A percentile compares a stretch with the other conserved stretches of the same genome.
Conservation (phyloP, 2,797 vertebrate genomes). For the Spea hammondii region DNA sequence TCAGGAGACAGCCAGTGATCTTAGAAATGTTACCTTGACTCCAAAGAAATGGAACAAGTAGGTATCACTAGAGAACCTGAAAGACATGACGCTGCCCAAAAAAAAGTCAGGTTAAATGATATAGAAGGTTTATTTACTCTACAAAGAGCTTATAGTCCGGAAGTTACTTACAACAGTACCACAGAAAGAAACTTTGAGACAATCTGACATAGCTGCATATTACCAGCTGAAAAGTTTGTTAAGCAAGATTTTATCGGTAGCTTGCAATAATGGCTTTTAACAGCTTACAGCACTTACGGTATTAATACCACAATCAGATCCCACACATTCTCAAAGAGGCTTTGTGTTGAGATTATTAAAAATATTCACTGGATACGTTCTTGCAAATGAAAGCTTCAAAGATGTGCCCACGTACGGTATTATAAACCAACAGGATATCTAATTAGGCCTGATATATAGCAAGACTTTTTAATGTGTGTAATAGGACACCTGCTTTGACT, state of each 20-base stretch:
- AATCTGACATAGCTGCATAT: not conserved
- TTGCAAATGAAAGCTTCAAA: not conserved
- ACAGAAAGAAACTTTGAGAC: too few species aligned
- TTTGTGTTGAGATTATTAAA: not conserved
- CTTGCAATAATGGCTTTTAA: not conserved
- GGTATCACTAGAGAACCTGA: too few species aligned
- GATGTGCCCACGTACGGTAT: not conserved
- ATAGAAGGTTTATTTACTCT: too few species aligned
- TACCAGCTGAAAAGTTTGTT: not conserved
- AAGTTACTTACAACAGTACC: too few species aligned
- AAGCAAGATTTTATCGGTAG: conserved; percentile 1
- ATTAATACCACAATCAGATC: not conserved
- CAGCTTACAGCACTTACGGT: not conserved
- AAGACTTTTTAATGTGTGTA: too few species aligned
- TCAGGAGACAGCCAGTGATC: too few species aligned
- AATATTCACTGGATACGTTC: conserved; percentile 3
- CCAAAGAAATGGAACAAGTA: too few species aligned
- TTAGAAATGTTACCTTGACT: too few species aligned
- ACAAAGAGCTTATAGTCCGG: too few species aligned
- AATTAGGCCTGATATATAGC: conserved; percentile 1
- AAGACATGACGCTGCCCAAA: too few species aligned
- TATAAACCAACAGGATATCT: conserved; percentile 6
- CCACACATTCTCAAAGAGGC: not conserved
- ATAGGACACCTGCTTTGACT: too few species aligned
- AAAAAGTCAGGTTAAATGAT: too few species aligned